Percentiles rank a stretch among this genome's conserved stretches.
phyloP scores from a whole-genome alignment of 2,888 invertebrate species.

The Drosophila meridiana region DNA sequence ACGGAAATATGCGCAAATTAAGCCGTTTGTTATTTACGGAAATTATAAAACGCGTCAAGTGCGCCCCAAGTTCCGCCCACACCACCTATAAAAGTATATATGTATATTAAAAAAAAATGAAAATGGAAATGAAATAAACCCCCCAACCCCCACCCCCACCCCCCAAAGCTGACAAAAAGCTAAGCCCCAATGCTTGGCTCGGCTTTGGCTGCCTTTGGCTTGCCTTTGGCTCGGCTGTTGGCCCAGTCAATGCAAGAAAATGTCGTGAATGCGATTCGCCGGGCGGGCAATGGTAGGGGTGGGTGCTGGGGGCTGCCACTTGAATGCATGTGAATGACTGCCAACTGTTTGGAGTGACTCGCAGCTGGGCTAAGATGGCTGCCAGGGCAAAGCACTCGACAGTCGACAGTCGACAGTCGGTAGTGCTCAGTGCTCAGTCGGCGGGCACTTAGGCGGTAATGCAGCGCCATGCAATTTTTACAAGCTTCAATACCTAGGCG shows the following conservation, averaged over 20 bases:
- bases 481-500: conserved; percentile 77
- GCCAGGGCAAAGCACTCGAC: conserved; percentile 55
- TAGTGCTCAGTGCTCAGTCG: conserved; percentile 38
- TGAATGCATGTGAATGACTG: conserved; percentile 78
- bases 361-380: conserved; percentile 73
- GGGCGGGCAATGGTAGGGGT: background rate
- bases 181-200: conserved; percentile 5
- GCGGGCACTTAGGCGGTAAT: conserved; percentile 71
- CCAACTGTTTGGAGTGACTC: conserved; percentile 64
- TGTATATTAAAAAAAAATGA: background rate
- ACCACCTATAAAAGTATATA: background rate
- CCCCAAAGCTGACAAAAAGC: conserved; percentile 24
- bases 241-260: conserved; percentile 77
- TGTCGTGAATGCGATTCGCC: conserved; percentile 78
- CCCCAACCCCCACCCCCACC: conserved; percentile 12
- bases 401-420: conserved; percentile 20
- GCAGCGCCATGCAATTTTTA: conserved; percentile 80
- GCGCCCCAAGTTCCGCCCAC: conserved; percentile 39
- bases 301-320: conserved; percentile 40
- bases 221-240: conserved; percentile 31
- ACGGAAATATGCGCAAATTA: conserved; percentile 83
- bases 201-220: background rate
- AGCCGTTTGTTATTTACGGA: conserved; percentile 83
- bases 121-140: conserved; percentile 39
- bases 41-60: conserved; percentile 83